A percentile compares a stretch with the other conserved stretches of the same genome.
Conservation (phyloP, 1,140 invertebrate species). For the Scaptomyza pallida region DNA sequence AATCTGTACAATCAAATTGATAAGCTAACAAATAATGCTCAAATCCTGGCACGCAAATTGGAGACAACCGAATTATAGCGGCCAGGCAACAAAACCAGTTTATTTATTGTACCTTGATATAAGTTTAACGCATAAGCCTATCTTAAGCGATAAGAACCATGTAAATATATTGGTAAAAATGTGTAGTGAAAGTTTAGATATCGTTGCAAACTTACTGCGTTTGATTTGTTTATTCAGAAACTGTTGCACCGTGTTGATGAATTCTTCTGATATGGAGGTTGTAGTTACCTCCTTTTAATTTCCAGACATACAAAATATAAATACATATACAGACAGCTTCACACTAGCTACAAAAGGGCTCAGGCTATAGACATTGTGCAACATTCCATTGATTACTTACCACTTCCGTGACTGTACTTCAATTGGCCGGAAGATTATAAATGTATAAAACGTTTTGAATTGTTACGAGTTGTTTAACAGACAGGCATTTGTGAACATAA, state of each 20-base stretch:
- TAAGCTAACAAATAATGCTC: constrained; percentile 86
- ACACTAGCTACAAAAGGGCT: background rate
- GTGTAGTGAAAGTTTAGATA: background rate
- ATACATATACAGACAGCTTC: constrained; percentile 24
- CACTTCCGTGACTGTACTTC: constrained; percentile 18
- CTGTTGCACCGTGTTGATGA: background rate
- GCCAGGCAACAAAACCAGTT: background rate
- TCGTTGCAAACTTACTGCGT: constrained; percentile 19
- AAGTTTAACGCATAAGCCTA: constrained; percentile 8
- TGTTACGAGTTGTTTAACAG: constrained; percentile 31
- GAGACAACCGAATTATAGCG: constrained; percentile 90
- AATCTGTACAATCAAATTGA: constrained; percentile 87
- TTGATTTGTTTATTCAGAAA: constrained; percentile 11
- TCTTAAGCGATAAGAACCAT: constrained; percentile 25
- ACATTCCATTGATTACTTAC: constrained; percentile 29
- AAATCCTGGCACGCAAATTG: constrained; percentile 89
- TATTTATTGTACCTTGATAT: constrained; percentile 62
- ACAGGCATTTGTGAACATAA: constrained; percentile 51
- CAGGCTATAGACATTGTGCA: too few relatives aligned
- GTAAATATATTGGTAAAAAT: constrained; percentile 45
- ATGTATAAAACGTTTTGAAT: constrained; percentile 52
- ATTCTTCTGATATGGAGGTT: constrained; percentile 17
- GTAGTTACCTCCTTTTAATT: constrained; percentile 10
- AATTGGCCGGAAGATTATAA: constrained; percentile 50
- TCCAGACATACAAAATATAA: constrained; percentile 32